phyloP scores from a whole-genome alignment of 2,113 vertebrate species.

The Rhinogobius similis region DNA sequence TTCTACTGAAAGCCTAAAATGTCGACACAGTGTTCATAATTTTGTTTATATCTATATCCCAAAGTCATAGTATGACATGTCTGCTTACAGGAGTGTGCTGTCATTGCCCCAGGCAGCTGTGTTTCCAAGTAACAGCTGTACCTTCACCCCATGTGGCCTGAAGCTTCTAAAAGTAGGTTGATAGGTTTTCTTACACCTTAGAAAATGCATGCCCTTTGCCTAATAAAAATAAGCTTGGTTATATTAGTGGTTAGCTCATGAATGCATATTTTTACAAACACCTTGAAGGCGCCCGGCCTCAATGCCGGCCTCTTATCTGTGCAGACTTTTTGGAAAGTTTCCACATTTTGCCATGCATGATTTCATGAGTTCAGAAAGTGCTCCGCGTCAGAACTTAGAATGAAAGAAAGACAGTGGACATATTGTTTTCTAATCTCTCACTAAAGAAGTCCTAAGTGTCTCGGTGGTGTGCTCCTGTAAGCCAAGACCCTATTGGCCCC shows the following conservation, averaged over 20 bases:
- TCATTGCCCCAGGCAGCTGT: constrained; percentile 43
- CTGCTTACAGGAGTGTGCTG: constrained; percentile 16
- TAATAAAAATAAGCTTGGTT: constrained; percentile 16
- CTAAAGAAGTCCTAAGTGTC: constrained; percentile 18
- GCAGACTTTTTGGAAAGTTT: constrained; percentile 51
- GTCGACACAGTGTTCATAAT: background rate
- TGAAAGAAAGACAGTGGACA: constrained; percentile 23
- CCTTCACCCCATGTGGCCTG: constrained; percentile 36
- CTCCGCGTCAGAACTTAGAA: constrained; percentile 38
- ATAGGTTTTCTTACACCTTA: constrained; percentile 28
- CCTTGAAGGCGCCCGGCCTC: constrained; percentile 24
- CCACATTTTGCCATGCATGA: constrained; percentile 57
- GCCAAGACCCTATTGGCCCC: constrained; percentile 39
- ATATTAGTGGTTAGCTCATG: constrained; percentile 15
- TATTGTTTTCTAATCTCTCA: constrained; percentile 24
- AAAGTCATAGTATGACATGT: background rate
- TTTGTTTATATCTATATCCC: no score
- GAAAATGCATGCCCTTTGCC: constrained; percentile 23
- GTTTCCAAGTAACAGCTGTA: constrained; percentile 52
- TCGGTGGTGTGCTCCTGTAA: constrained; percentile 43
- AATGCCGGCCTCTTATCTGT: constrained; percentile 49
- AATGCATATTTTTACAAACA: constrained; percentile 28
- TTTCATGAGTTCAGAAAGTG: constrained; percentile 60
- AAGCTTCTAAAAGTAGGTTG: constrained; percentile 43
- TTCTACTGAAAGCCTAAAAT: background rate